Evolutionary conservation across 2,113 vertebrate species (phyloP).

Genomic region (Halichoeres trimaculatus): DNA sequence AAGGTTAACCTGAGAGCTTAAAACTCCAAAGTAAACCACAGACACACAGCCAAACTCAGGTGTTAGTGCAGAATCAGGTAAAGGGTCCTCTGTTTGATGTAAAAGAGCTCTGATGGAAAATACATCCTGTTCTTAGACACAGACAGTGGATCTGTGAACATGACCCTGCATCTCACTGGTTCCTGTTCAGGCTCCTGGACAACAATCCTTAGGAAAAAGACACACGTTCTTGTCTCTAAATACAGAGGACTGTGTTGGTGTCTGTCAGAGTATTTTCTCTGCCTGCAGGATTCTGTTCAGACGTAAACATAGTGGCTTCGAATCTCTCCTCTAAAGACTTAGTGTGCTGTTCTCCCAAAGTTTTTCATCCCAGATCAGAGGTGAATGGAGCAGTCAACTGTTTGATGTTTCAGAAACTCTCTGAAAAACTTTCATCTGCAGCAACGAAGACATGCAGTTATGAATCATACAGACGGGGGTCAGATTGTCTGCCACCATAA

Average conservation of each 20-base stretch:
- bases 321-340: background rate
- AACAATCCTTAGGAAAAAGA: background rate
- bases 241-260: too few species aligned
- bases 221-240: background rate
- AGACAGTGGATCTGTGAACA: background rate
- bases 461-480: background rate
- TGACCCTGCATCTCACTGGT: background rate
- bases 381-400: background rate
- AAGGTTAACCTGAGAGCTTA: background rate
- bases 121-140: background rate
- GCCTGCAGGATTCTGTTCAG: background rate
- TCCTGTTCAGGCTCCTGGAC: background rate
- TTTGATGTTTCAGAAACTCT: accelerated
- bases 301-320: background rate
- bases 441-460: too few species aligned
- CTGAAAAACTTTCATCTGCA: too few species aligned
- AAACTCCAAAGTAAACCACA: slow-evolving; percentile 5
- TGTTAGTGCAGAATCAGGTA: background rate
- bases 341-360: background rate
- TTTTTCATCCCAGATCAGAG: background rate
- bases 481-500: slow-evolving; percentile 6
- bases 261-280: background rate
- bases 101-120: slow-evolving; percentile 22
- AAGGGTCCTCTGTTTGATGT: background rate
- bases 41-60: background rate